phyloP scores from a whole-genome alignment of 2,888 invertebrate genomes.

The Orthosia cruda region DNA sequence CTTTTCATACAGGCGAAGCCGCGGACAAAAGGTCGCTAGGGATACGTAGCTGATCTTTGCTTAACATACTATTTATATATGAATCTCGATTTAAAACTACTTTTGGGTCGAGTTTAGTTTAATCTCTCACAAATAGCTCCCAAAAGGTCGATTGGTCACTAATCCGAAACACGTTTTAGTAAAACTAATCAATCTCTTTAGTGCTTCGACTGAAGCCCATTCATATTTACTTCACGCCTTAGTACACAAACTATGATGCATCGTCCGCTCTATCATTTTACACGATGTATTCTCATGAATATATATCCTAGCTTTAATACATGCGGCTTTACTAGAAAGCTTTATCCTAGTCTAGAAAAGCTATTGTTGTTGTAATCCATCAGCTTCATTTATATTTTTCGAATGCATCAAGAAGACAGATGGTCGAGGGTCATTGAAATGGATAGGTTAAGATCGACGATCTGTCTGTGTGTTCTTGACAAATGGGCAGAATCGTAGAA shows the following conservation, averaged over 20 bases:
- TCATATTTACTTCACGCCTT: slow-evolving; percentile 7
- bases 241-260: slow-evolving; percentile 38
- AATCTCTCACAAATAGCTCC: neutral
- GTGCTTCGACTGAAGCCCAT: slow-evolving; percentile 8
- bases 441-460: neutral
- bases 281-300: slow-evolving; percentile 20
- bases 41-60: neutral
- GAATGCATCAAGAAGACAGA: neutral
- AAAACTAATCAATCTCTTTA: slow-evolving; percentile 31
- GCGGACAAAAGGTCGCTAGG: no score
- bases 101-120: neutral
- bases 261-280: slow-evolving; percentile 46
- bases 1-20: no score
- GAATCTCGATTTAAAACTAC: neutral
- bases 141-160: neutral
- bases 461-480: neutral
- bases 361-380: neutral
- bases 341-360: neutral
- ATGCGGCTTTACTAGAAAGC: neutral
- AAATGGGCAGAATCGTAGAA: neutral
- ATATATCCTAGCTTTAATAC: slow-evolving; percentile 5
- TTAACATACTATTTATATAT: neutral
- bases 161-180: neutral
- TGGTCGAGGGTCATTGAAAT: neutral
- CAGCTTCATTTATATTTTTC: neutral